A percentile compares a stretch with the other conserved stretches of the same genome.
phyloP scores from a whole-genome alignment of 2,888 invertebrate genomes.

The Pelosia muscerda region DNA sequence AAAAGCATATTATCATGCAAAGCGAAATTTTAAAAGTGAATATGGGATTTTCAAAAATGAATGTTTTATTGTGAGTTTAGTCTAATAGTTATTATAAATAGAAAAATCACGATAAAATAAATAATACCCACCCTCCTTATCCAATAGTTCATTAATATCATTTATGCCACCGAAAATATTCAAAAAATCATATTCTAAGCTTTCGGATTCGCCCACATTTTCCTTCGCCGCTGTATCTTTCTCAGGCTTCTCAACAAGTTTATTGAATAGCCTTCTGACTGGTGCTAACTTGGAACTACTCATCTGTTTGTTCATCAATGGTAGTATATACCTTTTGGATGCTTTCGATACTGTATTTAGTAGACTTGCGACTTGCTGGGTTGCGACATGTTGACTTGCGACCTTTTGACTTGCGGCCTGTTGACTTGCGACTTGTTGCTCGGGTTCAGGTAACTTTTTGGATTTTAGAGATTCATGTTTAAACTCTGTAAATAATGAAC shows the following conservation, averaged over 20 bases:
- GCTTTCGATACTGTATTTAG: conserved; percentile 43
- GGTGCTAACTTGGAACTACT: conserved; percentile 34
- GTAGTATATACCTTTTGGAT: conserved; percentile 66
- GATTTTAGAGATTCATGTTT: conserved; percentile 31
- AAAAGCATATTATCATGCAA: too few relatives aligned
- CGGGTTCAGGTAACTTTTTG: conserved; percentile 19
- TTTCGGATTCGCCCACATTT: conserved; percentile 29
- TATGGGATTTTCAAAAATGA: too few relatives aligned
- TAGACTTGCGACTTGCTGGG: conserved; percentile 52
- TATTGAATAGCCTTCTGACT: conserved; percentile 56
- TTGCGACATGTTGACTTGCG: conserved; percentile 18
- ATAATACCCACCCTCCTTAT: conserved; percentile 72
- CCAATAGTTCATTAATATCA: conserved; percentile 74
- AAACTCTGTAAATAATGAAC: conserved; percentile 23
- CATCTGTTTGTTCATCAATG: conserved; percentile 58
- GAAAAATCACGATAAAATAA: not conserved
- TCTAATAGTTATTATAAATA: not conserved
- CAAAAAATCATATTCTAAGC: conserved; percentile 55
- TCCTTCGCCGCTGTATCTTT: not conserved
- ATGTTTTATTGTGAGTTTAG: too few relatives aligned
- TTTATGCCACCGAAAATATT: conserved; percentile 75
- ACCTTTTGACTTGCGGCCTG: conserved; percentile 28
- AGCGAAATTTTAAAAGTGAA: too few relatives aligned
- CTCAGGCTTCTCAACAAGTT: conserved; percentile 49
- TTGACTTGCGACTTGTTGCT: conserved; percentile 43